phyloP scores from a whole-genome alignment of 2,888 invertebrate species.

The Lagria hirta region DNA sequence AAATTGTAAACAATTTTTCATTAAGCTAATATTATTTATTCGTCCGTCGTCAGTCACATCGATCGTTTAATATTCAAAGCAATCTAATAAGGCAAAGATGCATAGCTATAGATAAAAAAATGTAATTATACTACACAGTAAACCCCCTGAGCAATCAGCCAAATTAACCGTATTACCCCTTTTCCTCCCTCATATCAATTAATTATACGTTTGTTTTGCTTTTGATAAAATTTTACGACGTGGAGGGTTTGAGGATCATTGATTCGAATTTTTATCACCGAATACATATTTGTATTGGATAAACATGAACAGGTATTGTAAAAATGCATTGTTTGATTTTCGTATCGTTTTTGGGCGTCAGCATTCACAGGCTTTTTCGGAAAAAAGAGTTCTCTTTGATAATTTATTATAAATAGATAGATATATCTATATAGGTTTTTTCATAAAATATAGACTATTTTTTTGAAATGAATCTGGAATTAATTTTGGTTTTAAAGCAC shows the following conservation, averaged over 20 bases:
- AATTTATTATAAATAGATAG: too few relatives aligned
- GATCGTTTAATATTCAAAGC: slow-evolving; percentile 8
- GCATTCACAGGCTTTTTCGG: too few relatives aligned
- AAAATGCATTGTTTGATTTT: slow-evolving; percentile 25
- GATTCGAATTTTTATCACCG: slow-evolving; percentile 20
- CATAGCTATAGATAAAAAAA: slow-evolving; percentile 11
- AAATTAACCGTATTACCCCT: slow-evolving; percentile 20
- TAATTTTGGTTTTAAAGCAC: too few relatives aligned
- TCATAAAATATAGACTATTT: too few relatives aligned
- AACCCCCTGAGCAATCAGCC: slow-evolving; percentile 13
- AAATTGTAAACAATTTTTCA: slow-evolving; percentile 11
- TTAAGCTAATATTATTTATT: too few relatives aligned
- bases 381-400: too few relatives aligned
- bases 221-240: slow-evolving; percentile 8
- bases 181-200: slow-evolving; percentile 14
- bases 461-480: too few relatives aligned
- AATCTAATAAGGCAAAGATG: slow-evolving; percentile 13
- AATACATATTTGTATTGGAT: slow-evolving; percentile 19
- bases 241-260: slow-evolving; percentile 8
- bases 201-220: slow-evolving; percentile 14
- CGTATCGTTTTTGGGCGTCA: slow-evolving; percentile 13
- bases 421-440: too few relatives aligned
- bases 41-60: too few relatives aligned
- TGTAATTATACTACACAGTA: slow-evolving; percentile 12
- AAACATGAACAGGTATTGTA: slow-evolving; percentile 25